A percentile compares a stretch with the other conserved stretches of the same genome.
Conservation (phyloP, 2,113 vertebrate genomes). For the Sialia sialis region DNA sequence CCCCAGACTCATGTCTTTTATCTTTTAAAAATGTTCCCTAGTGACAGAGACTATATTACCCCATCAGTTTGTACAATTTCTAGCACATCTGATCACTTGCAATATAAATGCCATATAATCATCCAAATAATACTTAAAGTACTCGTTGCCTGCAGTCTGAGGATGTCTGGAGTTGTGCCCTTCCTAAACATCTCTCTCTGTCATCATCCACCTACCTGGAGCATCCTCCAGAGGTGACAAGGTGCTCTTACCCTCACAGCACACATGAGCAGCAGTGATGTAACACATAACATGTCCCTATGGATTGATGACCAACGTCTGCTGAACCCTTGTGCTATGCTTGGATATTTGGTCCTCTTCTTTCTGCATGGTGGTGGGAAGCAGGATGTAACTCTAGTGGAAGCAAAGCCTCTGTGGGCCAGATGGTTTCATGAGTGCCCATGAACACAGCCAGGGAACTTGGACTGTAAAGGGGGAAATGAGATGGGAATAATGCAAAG, state of each 20-base stretch:
- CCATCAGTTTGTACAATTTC: not conserved
- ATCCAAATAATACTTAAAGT: not conserved
- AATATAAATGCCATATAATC: not conserved
- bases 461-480: not conserved
- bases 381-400: accelerated
- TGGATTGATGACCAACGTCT: accelerated
- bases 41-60: not conserved
- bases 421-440: not conserved
- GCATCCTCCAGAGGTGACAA: not conserved
- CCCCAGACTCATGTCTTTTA: not conserved
- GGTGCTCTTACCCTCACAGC: not conserved
- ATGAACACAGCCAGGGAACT: not conserved
- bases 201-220: accelerated
- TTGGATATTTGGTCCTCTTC: not conserved
- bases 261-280: not conserved
- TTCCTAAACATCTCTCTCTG: not conserved
- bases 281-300: accelerated
- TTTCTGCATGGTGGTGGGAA: accelerated
- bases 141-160: not conserved
- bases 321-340: not conserved
- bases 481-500: not conserved
- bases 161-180: not conserved
- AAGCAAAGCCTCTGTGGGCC: not conserved
- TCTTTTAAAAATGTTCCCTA: not conserved
- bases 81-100: not conserved